phyloP scores from a whole-genome alignment of 2,113 vertebrate species.

The Gallinago media region DNA sequence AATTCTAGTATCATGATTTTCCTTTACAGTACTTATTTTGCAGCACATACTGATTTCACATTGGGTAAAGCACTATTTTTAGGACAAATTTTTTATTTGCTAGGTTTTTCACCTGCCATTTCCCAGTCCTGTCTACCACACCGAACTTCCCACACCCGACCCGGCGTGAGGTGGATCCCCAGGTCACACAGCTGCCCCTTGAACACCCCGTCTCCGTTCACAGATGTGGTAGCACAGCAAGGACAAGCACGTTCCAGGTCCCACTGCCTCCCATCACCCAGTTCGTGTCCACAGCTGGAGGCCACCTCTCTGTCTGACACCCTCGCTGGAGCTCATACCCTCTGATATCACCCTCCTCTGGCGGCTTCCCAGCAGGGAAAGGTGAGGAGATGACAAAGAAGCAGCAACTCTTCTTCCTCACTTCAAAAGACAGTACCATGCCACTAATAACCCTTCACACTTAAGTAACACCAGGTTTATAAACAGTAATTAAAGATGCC shows the following conservation, averaged over 20 bases:
- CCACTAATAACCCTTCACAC: not conserved
- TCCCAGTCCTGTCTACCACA: not conserved
- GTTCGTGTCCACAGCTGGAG: not conserved
- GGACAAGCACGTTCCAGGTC: not conserved
- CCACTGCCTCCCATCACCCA: not conserved
- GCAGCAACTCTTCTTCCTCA: slow-evolving; percentile 6
- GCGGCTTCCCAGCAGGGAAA: not conserved
- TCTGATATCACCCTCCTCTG: not conserved
- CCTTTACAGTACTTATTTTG: not conserved
- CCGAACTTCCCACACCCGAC: fast-evolving
- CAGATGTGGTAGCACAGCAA: not conserved
- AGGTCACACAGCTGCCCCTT: not conserved
- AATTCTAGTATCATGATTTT: not conserved
- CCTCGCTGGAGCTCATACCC: not conserved
- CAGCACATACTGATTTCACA: not conserved
- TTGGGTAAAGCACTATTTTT: not conserved
- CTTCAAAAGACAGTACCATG: slow-evolving; percentile 12
- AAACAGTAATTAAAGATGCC: slow-evolving; percentile 45
- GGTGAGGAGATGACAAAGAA: not conserved
- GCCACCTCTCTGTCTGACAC: not conserved
- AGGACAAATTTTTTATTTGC: not conserved
- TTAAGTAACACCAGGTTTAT: not conserved
- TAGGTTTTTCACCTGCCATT: not conserved
- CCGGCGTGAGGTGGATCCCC: not conserved
- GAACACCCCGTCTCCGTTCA: not conserved